Conservation (phyloP, 2,113 vertebrate genomes). For the Paramisgurnus dabryanus region DNA sequence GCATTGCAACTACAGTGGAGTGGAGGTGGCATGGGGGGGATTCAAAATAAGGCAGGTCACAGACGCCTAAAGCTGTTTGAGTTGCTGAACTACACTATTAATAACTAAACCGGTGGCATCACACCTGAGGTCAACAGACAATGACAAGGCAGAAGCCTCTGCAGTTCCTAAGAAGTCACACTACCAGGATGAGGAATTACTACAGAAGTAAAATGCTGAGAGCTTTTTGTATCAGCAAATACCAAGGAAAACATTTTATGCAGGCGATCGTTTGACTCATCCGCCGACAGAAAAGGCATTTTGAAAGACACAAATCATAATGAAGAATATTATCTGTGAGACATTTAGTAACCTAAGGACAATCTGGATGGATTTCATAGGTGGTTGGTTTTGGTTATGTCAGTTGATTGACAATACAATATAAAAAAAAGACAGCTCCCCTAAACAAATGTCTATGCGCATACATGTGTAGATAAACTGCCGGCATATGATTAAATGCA, state of each 20-base stretch:
- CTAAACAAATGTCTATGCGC: too few species aligned
- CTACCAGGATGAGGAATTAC: conserved; percentile 5
- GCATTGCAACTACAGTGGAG: background rate
- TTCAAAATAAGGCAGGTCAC: conserved; percentile 1
- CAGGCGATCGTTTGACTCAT: background rate
- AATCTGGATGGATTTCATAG: background rate
- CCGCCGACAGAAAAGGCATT: background rate
- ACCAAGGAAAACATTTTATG: background rate
- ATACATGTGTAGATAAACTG: too few species aligned
- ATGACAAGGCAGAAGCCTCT: background rate
- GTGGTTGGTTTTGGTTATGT: background rate
- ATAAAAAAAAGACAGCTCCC: background rate
- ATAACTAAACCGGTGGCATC: conserved; percentile 1
- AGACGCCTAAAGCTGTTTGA: background rate
- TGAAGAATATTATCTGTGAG: background rate
- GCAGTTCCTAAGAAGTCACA: conserved; percentile 21
- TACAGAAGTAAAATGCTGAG: background rate
- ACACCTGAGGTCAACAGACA: background rate
- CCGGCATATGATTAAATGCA: too few species aligned
- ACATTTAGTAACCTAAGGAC: background rate
- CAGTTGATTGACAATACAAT: background rate
- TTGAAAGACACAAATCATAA: background rate
- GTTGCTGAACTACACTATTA: background rate
- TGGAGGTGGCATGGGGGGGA: background rate
- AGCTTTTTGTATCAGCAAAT: background rate